Conservation (phyloP, 1,140 invertebrate genomes). For the Oncopodura yosiiana region DNA sequence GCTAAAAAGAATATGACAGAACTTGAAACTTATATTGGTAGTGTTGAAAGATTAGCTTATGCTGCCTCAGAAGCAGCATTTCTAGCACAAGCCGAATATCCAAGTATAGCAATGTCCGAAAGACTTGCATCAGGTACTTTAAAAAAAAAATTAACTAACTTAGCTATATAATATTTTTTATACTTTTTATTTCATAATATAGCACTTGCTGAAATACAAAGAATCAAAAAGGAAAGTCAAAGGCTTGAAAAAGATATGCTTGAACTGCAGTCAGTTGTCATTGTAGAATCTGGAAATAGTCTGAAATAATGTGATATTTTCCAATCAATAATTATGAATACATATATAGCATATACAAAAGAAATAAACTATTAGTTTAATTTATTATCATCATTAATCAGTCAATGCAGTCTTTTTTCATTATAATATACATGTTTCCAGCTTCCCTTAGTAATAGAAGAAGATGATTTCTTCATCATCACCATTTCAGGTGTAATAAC, state of each 20-base stretch:
- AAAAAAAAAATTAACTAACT: constrained; percentile 1
- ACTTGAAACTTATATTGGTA: constrained; percentile 24
- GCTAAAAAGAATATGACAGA: constrained; percentile 23
- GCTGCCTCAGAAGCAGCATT: constrained; percentile 28
- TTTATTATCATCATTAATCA: neutral
- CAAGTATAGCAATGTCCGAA: constrained; percentile 25
- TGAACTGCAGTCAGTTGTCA: constrained; percentile 27
- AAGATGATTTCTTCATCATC: neutral
- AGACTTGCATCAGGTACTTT: constrained; percentile 13
- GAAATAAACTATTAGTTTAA: neutral
- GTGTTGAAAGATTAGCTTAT: constrained; percentile 19
- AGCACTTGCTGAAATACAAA: constrained; percentile 14
- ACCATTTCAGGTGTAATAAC: constrained; percentile 36
- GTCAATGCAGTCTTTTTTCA: too few relatives aligned
- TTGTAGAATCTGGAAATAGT: constrained; percentile 31
- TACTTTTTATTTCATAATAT: neutral
- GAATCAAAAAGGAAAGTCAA: constrained; percentile 13
- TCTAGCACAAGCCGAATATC: constrained; percentile 29
- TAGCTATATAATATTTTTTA: neutral
- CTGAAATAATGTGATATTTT: too few relatives aligned
- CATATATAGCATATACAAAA: neutral
- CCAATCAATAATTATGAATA: too few relatives aligned
- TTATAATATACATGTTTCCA: neutral
- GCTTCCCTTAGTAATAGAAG: neutral
- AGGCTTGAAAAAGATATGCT: constrained; percentile 23